A percentile compares a stretch with the other conserved stretches of the same genome.
Conservation (phyloP, 2,888 invertebrate species). For the Heliconius sara region DNA sequence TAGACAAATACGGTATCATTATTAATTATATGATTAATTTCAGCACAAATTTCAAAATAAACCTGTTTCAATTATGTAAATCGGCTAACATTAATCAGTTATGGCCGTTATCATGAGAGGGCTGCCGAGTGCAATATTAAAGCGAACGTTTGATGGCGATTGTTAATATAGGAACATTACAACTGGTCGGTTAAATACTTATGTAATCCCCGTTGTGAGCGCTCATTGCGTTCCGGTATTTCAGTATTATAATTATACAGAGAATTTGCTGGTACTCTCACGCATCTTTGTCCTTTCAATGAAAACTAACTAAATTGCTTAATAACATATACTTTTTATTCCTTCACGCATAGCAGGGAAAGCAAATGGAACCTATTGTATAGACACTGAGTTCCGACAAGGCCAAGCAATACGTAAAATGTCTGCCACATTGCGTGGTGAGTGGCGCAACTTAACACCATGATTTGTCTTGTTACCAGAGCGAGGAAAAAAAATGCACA, state of each 20-base stretch:
- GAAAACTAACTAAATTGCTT: neutral
- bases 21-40: slow-evolving; percentile 7
- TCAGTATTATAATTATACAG: slow-evolving; percentile 17
- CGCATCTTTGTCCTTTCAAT: neutral
- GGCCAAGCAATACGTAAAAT: too few species aligned
- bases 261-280: neutral
- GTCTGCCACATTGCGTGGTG: too few species aligned
- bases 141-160: slow-evolving; percentile 31
- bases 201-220: slow-evolving; percentile 27
- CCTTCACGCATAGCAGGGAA: too few species aligned
- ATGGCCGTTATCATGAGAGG: slow-evolving; percentile 25
- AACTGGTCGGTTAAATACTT: slow-evolving; percentile 32
- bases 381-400: too few species aligned
- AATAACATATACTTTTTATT: too few species aligned
- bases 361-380: too few species aligned
- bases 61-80: slow-evolving; percentile 33
- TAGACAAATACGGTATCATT: too few species aligned
- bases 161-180: slow-evolving; percentile 34
- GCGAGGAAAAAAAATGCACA: too few species aligned
- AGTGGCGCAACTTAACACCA: too few species aligned
- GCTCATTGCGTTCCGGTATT: neutral
- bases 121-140: slow-evolving; percentile 25
- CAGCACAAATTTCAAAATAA: slow-evolving; percentile 22
- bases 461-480: too few species aligned
- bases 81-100: slow-evolving; percentile 33